phyloP scores from a whole-genome alignment of 2,888 invertebrate species.

The Scotopteryx bipunctaria region DNA sequence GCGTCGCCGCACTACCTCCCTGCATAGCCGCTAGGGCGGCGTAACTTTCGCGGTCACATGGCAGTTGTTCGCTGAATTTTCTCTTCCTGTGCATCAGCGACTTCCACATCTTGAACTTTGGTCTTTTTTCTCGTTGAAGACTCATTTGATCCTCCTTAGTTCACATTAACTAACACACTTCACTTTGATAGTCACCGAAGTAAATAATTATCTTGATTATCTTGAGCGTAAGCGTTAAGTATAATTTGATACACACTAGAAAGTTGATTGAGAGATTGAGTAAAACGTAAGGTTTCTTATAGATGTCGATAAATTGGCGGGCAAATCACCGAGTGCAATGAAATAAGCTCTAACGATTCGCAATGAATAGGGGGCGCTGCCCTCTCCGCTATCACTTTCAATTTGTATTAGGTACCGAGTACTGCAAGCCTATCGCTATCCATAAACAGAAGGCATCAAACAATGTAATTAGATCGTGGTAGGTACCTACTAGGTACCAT shows the following conservation, averaged over 20 bases:
- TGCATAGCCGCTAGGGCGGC: constrained; percentile 76
- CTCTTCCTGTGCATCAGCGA: constrained; percentile 74
- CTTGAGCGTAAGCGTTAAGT: background rate
- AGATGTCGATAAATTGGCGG: constrained; percentile 58
- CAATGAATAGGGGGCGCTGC: constrained; percentile 70
- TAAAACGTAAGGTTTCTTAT: constrained; percentile 17
- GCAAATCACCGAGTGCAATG: constrained; percentile 65
- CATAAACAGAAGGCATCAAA: constrained; percentile 32
- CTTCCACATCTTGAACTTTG: constrained; percentile 78
- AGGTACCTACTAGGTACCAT: constrained; percentile 59
- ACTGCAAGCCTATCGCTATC: constrained; percentile 26
- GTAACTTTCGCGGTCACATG: constrained; percentile 73
- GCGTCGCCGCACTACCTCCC: constrained; percentile 74
- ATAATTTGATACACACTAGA: constrained; percentile 11
- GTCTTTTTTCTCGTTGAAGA: constrained; percentile 68
- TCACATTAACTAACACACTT: constrained; percentile 36
- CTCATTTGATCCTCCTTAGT: constrained; percentile 61
- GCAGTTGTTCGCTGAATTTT: constrained; percentile 71
- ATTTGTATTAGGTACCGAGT: constrained; percentile 14
- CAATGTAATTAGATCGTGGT: constrained; percentile 53
- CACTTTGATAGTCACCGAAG: background rate
- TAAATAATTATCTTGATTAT: background rate
- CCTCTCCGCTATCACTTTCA: constrained; percentile 43
- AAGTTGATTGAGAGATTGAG: background rate
- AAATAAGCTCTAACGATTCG: constrained; percentile 62